Evolutionary conservation across 2,113 vertebrate species (phyloP).

Genomic region (Malurus elegans): DNA sequence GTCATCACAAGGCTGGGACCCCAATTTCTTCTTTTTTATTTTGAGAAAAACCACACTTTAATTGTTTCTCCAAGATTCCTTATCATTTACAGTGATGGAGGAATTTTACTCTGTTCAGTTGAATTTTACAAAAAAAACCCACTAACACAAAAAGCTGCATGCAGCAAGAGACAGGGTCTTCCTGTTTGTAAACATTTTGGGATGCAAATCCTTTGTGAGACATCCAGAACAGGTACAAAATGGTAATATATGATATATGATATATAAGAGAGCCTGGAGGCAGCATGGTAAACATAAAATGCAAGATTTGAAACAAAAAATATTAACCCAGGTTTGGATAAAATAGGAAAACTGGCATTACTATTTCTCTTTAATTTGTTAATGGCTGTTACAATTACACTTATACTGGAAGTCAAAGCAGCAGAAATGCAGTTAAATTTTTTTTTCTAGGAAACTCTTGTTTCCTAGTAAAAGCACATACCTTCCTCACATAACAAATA

Average conservation of each 20-base stretch:
- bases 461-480: not conserved
- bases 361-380: not conserved
- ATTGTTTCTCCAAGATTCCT: not conserved
- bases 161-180: not conserved
- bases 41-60: not conserved
- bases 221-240: not conserved
- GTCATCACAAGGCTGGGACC: not conserved
- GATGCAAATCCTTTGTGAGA: not conserved
- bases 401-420: not conserved
- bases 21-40: accelerated
- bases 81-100: not conserved
- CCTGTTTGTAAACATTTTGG: not conserved
- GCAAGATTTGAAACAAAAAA: not conserved
- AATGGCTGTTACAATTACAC: not conserved
- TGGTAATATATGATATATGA: not conserved
- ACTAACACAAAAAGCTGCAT: not conserved
- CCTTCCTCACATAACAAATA: not conserved
- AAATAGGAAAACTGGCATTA: not conserved
- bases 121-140: not conserved
- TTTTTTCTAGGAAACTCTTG: not conserved
- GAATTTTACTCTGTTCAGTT: not conserved
- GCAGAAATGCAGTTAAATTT: not conserved
- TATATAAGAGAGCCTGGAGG: not conserved
- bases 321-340: not conserved
- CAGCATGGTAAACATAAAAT: not conserved